Conservation (phyloP, 1,140 invertebrate genomes). For the Calosoma granatense region DNA sequence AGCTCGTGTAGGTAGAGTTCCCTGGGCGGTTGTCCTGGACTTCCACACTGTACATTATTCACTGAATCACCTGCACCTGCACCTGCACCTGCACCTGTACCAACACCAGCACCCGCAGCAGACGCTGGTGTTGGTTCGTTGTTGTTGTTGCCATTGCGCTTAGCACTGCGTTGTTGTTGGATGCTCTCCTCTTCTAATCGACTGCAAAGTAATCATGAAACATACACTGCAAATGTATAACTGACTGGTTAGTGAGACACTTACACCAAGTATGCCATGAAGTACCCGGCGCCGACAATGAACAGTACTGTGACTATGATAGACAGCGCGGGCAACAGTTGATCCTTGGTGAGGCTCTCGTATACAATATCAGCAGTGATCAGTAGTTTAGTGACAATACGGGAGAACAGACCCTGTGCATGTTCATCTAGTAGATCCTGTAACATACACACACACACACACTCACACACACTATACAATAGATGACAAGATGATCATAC, state of each 20-base stretch:
- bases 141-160: conserved; percentile 32
- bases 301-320: conserved; percentile 70
- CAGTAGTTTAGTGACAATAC: conserved; percentile 53
- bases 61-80: neutral
- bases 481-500: conserved; percentile 24
- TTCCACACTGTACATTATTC: conserved; percentile 24
- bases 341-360: conserved; percentile 67
- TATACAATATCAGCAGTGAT: conserved; percentile 63
- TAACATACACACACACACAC: conserved; percentile 10
- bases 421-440: conserved; percentile 66
- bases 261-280: conserved; percentile 82
- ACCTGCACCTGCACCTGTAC: too few species aligned
- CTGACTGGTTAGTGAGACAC: conserved; percentile 25
- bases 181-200: conserved; percentile 71
- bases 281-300: conserved; percentile 71
- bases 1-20: conserved; percentile 84
- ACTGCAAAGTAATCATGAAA: too few species aligned
- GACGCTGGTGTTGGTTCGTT: conserved; percentile 28
- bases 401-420: conserved; percentile 59
- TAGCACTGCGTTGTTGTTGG: conserved; percentile 44
- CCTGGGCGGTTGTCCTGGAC: conserved; percentile 22
- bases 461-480: neutral
- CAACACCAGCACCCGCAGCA: neutral
- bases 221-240: neutral
- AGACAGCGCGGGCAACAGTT: conserved; percentile 71